Percentiles rank a stretch among this genome's conserved stretches.
Conservation (phyloP, 30 jellyfish, hydroid and myxozoan species). For the Mastigias papua region DNA sequence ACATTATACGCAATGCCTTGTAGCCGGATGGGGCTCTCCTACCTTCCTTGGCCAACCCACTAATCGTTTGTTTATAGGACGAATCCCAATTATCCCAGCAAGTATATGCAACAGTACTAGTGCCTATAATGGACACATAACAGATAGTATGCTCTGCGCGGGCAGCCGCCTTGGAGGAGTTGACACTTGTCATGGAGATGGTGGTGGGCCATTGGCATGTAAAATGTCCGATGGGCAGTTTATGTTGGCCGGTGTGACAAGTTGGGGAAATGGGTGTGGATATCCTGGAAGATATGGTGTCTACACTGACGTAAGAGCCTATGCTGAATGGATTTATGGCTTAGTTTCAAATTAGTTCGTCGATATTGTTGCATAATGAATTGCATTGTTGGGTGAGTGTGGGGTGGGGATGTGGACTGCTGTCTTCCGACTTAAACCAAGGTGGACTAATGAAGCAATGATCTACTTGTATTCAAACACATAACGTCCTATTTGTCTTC, state of each 20-base stretch:
- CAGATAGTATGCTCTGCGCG: conserved; percentile 88
- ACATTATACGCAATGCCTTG: conserved; percentile 69
- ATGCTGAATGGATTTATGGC: conserved; percentile 73
- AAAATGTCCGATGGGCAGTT: conserved; percentile 33
- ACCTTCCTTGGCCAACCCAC: conserved; percentile 89
- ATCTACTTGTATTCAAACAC: too few relatives aligned
- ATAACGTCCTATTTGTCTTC: too few relatives aligned
- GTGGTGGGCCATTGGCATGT: conserved; percentile 96
- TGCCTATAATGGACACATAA: conserved; percentile 72
- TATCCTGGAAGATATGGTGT: conserved; percentile 91
- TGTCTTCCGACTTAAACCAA: too few relatives aligned
- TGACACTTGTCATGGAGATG: conserved; percentile 99
- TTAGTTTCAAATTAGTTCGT: conserved; percentile 6
- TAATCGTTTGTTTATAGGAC: conserved; percentile 72
- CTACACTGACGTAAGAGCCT: conserved; percentile 82
- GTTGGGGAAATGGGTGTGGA: conserved; percentile 99
- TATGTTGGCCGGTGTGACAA: conserved; percentile 79
- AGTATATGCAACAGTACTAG: conserved; percentile 64
- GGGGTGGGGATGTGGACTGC: too few relatives aligned
- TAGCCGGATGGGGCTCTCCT: conserved; percentile 97
- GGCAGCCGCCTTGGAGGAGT: conserved; percentile 81
- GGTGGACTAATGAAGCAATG: too few relatives aligned
- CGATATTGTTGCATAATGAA: background rate
- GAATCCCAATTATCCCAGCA: conserved; percentile 68
- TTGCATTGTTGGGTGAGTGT: too few relatives aligned